phyloP scores from a whole-genome alignment of 1,140 invertebrate genomes.

The Drosophila oshimai region DNA sequence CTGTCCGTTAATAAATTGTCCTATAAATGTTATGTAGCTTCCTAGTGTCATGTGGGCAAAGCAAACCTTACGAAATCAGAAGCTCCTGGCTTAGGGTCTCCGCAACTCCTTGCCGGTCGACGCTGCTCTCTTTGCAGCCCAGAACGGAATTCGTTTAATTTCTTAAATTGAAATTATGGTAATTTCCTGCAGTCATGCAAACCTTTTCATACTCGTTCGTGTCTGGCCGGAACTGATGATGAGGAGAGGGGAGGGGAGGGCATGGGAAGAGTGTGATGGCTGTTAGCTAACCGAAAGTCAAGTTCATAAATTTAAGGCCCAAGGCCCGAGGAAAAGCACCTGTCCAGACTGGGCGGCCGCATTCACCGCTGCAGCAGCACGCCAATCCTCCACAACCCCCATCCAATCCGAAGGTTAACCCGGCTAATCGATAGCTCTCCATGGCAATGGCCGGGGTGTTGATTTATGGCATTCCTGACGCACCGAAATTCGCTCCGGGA shows the following conservation, averaged over 20 bases:
- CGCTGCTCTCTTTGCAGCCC: slow-evolving; percentile 42
- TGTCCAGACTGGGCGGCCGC: slow-evolving; percentile 24
- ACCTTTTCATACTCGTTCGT: slow-evolving; percentile 61
- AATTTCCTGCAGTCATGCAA: slow-evolving; percentile 78
- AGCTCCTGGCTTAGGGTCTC: not conserved
- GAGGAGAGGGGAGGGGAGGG: not conserved
- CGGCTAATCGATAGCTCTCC: slow-evolving; percentile 64
- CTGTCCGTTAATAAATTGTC: too few species aligned
- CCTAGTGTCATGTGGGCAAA: not conserved
- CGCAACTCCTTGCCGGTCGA: not conserved
- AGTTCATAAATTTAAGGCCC: slow-evolving; percentile 70
- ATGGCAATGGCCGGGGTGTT: slow-evolving; percentile 56
- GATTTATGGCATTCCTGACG: slow-evolving; percentile 66
- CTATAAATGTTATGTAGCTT: too few species aligned
- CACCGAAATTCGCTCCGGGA: slow-evolving; percentile 44
- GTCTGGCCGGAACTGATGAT: slow-evolving; percentile 38
- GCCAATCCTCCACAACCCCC: slow-evolving; percentile 11
- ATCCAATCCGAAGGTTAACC: slow-evolving; percentile 43
- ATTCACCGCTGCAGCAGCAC: slow-evolving; percentile 32
- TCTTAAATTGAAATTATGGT: slow-evolving; percentile 81
- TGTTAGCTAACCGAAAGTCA: slow-evolving; percentile 63
- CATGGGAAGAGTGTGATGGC: not conserved
- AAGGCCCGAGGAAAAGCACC: slow-evolving; percentile 6
- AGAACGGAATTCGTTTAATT: slow-evolving; percentile 71
- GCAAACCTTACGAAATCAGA: not conserved